Evolutionary conservation across 2,888 invertebrate species (phyloP).

Genomic region (Dichetophora obliterata): DNA sequence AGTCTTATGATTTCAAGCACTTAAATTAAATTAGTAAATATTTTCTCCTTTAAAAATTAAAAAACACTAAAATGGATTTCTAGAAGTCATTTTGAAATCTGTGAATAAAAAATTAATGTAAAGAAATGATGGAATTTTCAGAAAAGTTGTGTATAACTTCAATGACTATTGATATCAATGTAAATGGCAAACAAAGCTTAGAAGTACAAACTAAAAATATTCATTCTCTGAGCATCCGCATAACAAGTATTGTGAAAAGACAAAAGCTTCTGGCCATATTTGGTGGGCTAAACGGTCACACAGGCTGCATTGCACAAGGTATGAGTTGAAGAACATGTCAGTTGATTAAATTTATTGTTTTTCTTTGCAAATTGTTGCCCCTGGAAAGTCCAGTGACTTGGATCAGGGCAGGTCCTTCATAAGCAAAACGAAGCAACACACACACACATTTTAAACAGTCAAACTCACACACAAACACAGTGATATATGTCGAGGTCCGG

Average conservation of each 20-base stretch:
- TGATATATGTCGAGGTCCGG: neutral
- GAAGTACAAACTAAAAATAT: neutral
- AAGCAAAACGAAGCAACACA: neutral
- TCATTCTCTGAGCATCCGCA: neutral
- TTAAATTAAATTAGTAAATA: no score
- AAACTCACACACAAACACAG: neutral
- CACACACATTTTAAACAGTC: neutral
- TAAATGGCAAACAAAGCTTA: neutral
- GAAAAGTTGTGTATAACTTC: no score
- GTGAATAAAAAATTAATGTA: no score
- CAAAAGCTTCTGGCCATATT: neutral
- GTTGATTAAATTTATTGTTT: slow-evolving; percentile 50
- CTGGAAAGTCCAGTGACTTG: slow-evolving; percentile 39
- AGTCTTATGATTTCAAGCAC: no score
- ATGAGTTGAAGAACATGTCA: neutral
- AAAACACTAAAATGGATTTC: no score
- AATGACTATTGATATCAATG: neutral
- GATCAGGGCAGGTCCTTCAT: neutral
- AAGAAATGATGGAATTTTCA: no score
- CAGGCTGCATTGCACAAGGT: neutral
- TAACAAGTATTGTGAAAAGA: neutral
- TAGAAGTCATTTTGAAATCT: no score
- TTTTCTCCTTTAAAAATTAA: no score
- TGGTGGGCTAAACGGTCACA: no score
- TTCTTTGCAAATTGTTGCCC: slow-evolving; percentile 56